Base-by-base conservation (phyloP, 2,888 invertebrate genomes). In the Buathra laborator region DNA sequence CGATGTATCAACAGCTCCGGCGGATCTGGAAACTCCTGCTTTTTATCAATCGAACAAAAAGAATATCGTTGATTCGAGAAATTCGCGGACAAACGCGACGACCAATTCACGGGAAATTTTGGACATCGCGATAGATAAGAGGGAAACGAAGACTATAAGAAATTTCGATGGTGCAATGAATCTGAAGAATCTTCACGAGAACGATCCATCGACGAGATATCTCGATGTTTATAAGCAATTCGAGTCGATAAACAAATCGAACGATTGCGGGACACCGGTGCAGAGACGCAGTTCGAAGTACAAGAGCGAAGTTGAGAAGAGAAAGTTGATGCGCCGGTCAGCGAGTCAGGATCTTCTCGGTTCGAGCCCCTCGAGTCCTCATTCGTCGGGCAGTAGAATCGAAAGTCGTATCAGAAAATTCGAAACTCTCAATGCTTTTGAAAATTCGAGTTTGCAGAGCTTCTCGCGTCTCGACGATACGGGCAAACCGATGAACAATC, bases 391-490 rank as follows among this genome's bases (percentile, higher is more conserved):
- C 0, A 90, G 90, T 44, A 88, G 90, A 5, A 89, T 94, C 7
- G 92, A 93, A 67, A 91, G 90, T 71, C 90, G 91, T 9, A 93
- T 94, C 46, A 85, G 92, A 3, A 94, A 94, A 79, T 93, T 94
- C 72, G 94, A 94, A 84, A 93, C 92, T 74, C 62, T 94, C 7
- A 94, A 92, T 68, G 91, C 92, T 1, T 93, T 93, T 86, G 93
- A 93, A 67, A 92, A 93, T 12, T 85, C 89, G 1, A 91, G 90
- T 29, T 77, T 91, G 4, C 89, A 90, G n/a, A 90, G 88, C 62
- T 91, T 90, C 43, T 84, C 82, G 0, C 87, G 87, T 67, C 56
- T 56, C 9, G 83, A 75, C 29, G 85, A 74, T n/a, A 48, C 56
- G 1, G 82, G 77, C 0, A 86, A 79, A 32, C 83, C 86, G 29